Conservation (phyloP, 2,797 vertebrate species). For the Sebastes jordani region DNA sequence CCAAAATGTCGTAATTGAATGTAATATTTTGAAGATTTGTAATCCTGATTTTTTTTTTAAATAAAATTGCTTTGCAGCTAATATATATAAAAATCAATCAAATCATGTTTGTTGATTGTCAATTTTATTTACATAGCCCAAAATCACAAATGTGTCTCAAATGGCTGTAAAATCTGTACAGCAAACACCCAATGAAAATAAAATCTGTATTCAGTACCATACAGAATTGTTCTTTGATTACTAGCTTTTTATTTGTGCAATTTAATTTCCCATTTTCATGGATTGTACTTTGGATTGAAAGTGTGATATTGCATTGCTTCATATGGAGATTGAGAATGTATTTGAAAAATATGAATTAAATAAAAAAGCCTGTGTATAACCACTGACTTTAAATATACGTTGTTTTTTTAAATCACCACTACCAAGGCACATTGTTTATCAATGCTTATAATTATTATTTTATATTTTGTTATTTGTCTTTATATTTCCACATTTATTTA, state of each 20-base stretch:
- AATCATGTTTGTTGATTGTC: background rate
- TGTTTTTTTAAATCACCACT: too few species aligned
- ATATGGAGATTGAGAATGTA: background rate
- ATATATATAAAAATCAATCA: too few species aligned
- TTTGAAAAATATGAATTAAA: background rate
- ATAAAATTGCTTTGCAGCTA: too few species aligned
- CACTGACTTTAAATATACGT: too few species aligned
- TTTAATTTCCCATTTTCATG: background rate
- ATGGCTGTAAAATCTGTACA: background rate
- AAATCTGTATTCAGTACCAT: background rate
- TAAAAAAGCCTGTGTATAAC: background rate
- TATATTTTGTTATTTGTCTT: too few species aligned
- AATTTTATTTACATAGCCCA: too few species aligned
- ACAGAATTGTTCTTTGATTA: background rate
- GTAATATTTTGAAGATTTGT: too few species aligned
- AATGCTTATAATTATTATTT: too few species aligned
- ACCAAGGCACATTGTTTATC: too few species aligned
- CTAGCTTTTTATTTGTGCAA: background rate
- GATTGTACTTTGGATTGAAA: background rate
- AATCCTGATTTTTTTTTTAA: too few species aligned
- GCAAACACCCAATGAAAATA: background rate
- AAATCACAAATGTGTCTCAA: background rate
- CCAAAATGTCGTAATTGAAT: too few species aligned
- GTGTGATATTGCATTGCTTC: background rate
- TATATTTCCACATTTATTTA: too few species aligned